Percentiles rank a stretch among this genome's conserved stretches.
Evolutionary conservation across 2,113 vertebrate genomes (phyloP).

Genomic region (Indicator indicator): DNA sequence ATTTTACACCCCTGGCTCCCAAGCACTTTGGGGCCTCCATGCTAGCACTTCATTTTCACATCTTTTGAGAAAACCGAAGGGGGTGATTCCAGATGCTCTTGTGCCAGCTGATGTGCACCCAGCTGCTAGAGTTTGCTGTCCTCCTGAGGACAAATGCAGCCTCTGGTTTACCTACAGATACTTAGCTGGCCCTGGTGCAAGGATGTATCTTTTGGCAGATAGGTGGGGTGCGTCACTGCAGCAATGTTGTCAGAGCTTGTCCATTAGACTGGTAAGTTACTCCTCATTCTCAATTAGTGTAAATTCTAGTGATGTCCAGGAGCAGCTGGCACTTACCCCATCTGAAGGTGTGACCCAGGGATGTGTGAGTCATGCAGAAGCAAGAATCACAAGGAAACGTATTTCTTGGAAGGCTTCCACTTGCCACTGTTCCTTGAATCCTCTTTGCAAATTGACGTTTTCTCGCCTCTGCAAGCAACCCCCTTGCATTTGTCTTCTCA

Average conservation of each 20-base stretch:
- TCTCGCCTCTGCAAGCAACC: conserved; percentile 39
- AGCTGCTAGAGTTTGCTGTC: not conserved
- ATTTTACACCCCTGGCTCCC: not conserved
- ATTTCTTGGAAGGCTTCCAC: not conserved
- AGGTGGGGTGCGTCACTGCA: not conserved
- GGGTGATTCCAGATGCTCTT: not conserved
- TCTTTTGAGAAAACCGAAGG: not conserved
- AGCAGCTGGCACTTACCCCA: not conserved
- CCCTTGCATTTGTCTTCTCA: conserved; percentile 48
- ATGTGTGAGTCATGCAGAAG: conserved; percentile 6
- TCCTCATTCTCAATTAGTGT: not conserved
- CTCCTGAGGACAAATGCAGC: not conserved
- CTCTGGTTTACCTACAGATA: not conserved
- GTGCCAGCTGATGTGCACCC: not conserved
- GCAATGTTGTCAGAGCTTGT: not conserved
- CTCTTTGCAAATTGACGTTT: conserved; percentile 2
- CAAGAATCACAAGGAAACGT: not conserved
- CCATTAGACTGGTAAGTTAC: not conserved
- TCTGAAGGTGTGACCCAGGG: not conserved
- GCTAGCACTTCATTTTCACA: not conserved
- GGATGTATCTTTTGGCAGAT: not conserved
- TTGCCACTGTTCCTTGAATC: conserved; percentile 38
- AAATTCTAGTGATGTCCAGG: not conserved
- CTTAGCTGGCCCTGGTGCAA: not conserved
- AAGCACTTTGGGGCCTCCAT: not conserved